These are phyloP conservation scores for Acanthurus lineatus DNA, from an alignment of 2,797 vertebrate genomes.

Conservation along the genomic window DNA sequence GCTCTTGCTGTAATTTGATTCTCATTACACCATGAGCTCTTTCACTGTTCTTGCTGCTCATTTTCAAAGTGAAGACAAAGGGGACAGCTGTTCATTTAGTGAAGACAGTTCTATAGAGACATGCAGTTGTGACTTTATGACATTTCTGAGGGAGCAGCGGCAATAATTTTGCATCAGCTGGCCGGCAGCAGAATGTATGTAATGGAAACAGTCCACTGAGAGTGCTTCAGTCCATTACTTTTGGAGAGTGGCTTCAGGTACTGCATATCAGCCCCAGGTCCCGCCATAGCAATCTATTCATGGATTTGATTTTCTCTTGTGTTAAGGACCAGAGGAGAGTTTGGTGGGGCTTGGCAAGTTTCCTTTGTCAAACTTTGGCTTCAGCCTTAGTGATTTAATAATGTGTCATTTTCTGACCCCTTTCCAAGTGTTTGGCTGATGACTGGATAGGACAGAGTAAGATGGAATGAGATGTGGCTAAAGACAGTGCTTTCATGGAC, in stretches of 20 bases:
- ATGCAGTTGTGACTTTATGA: too few species aligned
- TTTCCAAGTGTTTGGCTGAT: conserved; percentile 38
- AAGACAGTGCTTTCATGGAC: conserved; percentile 36
- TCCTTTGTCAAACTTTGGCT: conserved; percentile 45
- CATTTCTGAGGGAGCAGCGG: too few species aligned
- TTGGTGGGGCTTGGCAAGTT: conserved; percentile 35
- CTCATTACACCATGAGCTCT: too few species aligned
- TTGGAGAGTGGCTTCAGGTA: conserved; percentile 16
- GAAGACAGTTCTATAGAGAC: too few species aligned
- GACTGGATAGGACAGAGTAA: conserved; percentile 39
- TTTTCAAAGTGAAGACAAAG: too few species aligned
- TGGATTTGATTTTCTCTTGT: conserved; percentile 33
- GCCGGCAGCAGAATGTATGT: conserved; percentile 21
- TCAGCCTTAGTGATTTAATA: conserved; percentile 41
- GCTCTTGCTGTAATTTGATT: too few species aligned
- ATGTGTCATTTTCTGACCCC: conserved; percentile 58
- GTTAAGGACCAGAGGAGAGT: conserved; percentile 31
- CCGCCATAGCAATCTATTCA: conserved; percentile 23
- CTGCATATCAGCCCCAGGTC: conserved; percentile 21
- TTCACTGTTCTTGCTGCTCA: too few species aligned
- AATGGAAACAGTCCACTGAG: conserved; percentile 11
- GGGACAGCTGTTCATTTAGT: too few species aligned
- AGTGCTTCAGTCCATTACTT: conserved; percentile 33
- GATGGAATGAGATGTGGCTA: conserved; percentile 41
- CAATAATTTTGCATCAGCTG: neutral